phyloP scores from a whole-genome alignment of 2,113 vertebrate species.

The Piprites chloris region DNA sequence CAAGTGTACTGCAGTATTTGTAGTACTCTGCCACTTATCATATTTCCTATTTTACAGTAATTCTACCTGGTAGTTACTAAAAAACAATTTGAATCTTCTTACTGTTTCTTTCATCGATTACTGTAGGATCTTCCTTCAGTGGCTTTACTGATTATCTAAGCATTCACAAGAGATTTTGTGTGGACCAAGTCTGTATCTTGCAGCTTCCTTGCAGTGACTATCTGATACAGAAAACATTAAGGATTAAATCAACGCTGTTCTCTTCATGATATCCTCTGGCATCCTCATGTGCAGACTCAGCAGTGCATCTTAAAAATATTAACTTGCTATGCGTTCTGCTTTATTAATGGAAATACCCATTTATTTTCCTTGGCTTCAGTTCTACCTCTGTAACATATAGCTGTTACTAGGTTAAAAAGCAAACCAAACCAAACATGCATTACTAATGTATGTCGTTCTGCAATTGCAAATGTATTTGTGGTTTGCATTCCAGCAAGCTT shows the following conservation, averaged over 20 bases:
- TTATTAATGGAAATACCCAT: not conserved
- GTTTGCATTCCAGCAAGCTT: not conserved
- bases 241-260: not conserved
- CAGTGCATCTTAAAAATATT: not conserved
- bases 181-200: not conserved
- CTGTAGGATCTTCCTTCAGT: not conserved
- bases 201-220: slow-evolving; percentile 1
- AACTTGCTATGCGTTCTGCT: not conserved
- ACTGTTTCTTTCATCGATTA: not conserved
- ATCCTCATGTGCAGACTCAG: not conserved
- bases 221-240: not conserved
- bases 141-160: not conserved
- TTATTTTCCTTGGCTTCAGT: not conserved
- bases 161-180: not conserved
- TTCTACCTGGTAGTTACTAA: not conserved
- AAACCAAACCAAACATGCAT: fast-evolving
- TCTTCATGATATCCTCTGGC: not conserved
- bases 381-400: not conserved
- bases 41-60: not conserved
- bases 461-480: not conserved
- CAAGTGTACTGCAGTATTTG: not conserved
- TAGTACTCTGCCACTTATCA: not conserved
- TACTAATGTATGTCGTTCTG: not conserved
- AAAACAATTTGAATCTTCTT: not conserved
- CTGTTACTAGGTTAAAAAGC: not conserved